Base-by-base conservation (phyloP, 2,113 vertebrate species). In the Gorsachius goisagi region DNA sequence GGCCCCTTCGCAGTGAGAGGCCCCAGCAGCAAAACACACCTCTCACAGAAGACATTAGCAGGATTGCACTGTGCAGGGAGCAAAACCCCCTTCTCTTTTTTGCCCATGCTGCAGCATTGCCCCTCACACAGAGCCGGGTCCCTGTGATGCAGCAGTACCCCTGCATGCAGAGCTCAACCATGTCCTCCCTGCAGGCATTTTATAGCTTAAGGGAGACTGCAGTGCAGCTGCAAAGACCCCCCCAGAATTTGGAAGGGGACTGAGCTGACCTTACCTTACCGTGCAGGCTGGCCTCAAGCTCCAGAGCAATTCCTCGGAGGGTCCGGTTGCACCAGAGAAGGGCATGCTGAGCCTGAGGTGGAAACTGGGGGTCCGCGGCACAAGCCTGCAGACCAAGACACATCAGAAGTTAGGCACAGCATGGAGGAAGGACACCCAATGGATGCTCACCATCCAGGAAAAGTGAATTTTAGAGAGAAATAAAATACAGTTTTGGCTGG, bases 241-340 rank as follows among this genome's bases (percentile, higher is more conserved):
- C 30, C 22, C n/a, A 26, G 13, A 20, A n/a, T 67, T 26, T 64
- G 33, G 17, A 9, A 89, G 52, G 9, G 15, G 44, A 16, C 37
- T 58, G 53, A 72, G 19, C 27, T 84, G 7, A 10, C 87, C 98
- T 98, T 94, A 98, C 98, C 97, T 98, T 97, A 96, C 97, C 97
- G 96, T 97, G 97, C 95, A 97, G 92, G 96, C 94, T 76, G 87
- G 92, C 56, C 94, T 93, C 1, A 4, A 39, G 88, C 87, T 93
- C 97, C 97, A 97, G 82, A 96, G 85, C 10, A 47, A 94, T 73
- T 95, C 91, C 90, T 97, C 75, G 16, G 91, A 88, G 41, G 37
- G 86, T 39, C 41, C n/a, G 15, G 58, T 21, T 56, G 39, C 87
- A 72, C 37, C 78, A 84, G 74, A 49, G 37, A 69, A 50, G 62